Conservation (phyloP, 1,140 invertebrate species). For the Drosophila repletoides region DNA sequence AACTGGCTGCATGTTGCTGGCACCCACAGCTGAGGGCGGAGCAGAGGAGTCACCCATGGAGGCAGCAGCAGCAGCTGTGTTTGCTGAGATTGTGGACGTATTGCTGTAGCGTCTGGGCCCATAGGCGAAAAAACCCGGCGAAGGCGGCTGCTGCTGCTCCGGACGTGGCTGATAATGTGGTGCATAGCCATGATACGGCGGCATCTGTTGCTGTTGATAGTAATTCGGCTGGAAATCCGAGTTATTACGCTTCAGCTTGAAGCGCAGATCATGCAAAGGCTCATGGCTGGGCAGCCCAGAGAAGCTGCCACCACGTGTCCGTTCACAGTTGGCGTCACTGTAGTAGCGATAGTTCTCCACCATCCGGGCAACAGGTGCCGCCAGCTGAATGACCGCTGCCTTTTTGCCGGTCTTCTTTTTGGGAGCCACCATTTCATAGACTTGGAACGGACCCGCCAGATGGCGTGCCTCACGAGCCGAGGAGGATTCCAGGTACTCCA, state of each 20-base stretch:
- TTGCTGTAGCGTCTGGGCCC: conserved; percentile 75
- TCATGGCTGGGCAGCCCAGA: conserved; percentile 60
- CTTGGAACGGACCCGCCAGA: conserved; percentile 81
- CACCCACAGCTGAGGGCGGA: conserved; percentile 41
- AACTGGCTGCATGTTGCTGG: conserved; percentile 9
- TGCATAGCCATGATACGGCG: conserved; percentile 34
- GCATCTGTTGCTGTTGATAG: conserved; percentile 42
- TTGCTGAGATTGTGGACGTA: conserved; percentile 72
- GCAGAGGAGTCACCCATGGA: conserved; percentile 41
- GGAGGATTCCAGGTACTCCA: conserved; percentile 94
- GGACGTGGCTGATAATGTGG: conserved; percentile 58
- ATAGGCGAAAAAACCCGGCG: conserved; percentile 63
- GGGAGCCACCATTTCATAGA: conserved; percentile 81
- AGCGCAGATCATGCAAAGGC: conserved; percentile 63
- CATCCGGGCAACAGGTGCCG: conserved; percentile 74
- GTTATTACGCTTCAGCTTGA: conserved; percentile 76
- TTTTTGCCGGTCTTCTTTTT: conserved; percentile 82
- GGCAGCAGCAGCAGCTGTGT: conserved; percentile 57
- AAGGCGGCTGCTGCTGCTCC: conserved; percentile 21
- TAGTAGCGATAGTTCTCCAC: conserved; percentile 82
- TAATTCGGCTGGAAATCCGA: conserved; percentile 72
- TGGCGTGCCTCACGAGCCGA: conserved; percentile 91
- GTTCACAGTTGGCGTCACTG: conserved; percentile 68
- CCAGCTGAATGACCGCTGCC: conserved; percentile 70
- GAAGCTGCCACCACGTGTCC: conserved; percentile 78